phyloP scores from a whole-genome alignment of 1,140 invertebrate species.

The Achroia grisella region DNA sequence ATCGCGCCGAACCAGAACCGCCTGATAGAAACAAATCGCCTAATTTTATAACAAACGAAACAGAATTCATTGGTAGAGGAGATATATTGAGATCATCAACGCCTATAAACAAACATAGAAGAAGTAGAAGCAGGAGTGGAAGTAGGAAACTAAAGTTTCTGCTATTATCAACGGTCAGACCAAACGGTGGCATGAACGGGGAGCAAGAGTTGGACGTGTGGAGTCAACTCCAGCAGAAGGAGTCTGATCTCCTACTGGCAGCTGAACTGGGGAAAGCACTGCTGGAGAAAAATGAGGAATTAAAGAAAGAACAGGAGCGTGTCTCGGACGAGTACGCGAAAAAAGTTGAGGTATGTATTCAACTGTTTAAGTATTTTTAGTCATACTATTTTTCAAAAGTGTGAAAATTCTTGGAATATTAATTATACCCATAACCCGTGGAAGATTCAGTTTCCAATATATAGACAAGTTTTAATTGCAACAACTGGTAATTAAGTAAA shows the following conservation, averaged over 20 bases:
- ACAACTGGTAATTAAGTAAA: background rate
- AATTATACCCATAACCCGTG: too few relatives aligned
- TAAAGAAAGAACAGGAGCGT: slow-evolving; percentile 89
- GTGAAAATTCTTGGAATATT: too few relatives aligned
- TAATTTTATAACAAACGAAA: slow-evolving; percentile 48
- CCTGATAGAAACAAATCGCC: slow-evolving; percentile 42
- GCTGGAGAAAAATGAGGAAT: slow-evolving; percentile 94
- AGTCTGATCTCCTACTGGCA: slow-evolving; percentile 92
- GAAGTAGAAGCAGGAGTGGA: slow-evolving; percentile 43
- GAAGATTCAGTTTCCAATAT: too few relatives aligned
- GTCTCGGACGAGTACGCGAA: slow-evolving; percentile 91
- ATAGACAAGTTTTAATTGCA: too few relatives aligned
- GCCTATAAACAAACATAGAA: slow-evolving; percentile 31
- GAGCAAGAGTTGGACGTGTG: slow-evolving; percentile 81
- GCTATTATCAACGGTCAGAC: slow-evolving; percentile 65
- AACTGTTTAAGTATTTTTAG: too few relatives aligned
- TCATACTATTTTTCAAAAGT: too few relatives aligned
- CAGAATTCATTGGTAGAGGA: slow-evolving; percentile 55
- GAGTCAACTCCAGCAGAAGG: slow-evolving; percentile 91
- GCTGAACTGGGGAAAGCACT: slow-evolving; percentile 96
- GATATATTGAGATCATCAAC: slow-evolving; percentile 21
- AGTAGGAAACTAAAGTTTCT: slow-evolving; percentile 40
- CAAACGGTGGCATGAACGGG: slow-evolving; percentile 42
- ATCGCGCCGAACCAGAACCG: slow-evolving; percentile 17
- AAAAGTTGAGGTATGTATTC: slow-evolving; percentile 89